Evolutionary conservation across 2,113 vertebrate species (phyloP).

Genomic region (Tenebrosternarchus preto): DNA sequence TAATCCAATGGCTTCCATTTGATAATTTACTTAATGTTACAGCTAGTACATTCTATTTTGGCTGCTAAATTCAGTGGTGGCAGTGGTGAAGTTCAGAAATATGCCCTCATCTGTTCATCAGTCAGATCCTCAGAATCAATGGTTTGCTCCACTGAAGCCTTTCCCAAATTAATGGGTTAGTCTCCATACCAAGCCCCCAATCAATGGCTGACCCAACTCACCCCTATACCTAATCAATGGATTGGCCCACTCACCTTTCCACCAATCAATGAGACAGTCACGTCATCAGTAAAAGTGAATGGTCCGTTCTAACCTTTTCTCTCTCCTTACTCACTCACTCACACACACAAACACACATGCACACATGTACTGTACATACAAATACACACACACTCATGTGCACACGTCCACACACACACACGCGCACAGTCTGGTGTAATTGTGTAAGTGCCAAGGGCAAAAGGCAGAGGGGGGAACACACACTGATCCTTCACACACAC

Average conservation of each 20-base stretch:
- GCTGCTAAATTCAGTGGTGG: neutral
- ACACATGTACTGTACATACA: neutral
- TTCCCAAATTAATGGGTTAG: slow-evolving; percentile 44
- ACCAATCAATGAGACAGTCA: slow-evolving; percentile 50
- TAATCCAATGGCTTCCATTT: neutral
- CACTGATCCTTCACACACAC: neutral
- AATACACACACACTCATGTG: neutral
- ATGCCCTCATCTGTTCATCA: neutral
- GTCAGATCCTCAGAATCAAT: slow-evolving; percentile 30
- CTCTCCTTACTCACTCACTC: neutral
- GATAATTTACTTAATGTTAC: neutral
- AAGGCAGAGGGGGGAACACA: neutral
- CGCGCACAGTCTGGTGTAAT: neutral
- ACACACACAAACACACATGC: neutral
- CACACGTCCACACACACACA: neutral
- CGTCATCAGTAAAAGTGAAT: slow-evolving; percentile 41
- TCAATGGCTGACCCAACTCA: slow-evolving; percentile 32
- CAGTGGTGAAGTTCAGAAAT: neutral
- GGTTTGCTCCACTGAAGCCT: slow-evolving; percentile 10
- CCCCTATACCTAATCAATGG: slow-evolving; percentile 43
- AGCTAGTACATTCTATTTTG: slow-evolving; percentile 4
- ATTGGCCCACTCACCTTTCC: slow-evolving; percentile 44
- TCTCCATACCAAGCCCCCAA: slow-evolving; percentile 23
- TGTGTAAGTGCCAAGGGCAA: slow-evolving; percentile 10
- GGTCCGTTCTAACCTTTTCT: slow-evolving; percentile 4